phyloP scores from a whole-genome alignment of 2,797 vertebrate species.

The Melanotaenia pygmaea region DNA sequence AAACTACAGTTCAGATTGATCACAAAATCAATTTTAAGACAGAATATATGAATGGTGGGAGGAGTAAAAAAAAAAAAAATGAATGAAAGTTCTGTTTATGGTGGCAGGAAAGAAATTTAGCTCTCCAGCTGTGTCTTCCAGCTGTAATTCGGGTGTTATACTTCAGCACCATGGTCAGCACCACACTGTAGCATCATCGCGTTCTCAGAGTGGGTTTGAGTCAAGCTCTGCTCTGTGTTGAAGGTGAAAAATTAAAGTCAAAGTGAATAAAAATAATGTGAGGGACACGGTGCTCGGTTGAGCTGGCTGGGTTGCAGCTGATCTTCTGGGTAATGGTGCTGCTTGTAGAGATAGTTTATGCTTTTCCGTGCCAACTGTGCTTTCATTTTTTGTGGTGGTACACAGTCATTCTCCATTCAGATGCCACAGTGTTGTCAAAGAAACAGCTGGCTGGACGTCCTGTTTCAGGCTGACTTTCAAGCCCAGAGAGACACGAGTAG shows the following conservation, averaged over 20 bases:
- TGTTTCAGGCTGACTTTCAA: slow-evolving; percentile 72
- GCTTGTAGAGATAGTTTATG: slow-evolving; percentile 11
- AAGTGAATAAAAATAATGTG: slow-evolving; percentile 46
- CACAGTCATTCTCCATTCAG: slow-evolving; percentile 27
- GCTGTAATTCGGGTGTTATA: slow-evolving; percentile 20
- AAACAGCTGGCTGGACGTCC: slow-evolving; percentile 72
- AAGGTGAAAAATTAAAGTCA: slow-evolving; percentile 39
- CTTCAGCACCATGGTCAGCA: slow-evolving; percentile 46
- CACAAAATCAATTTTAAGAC: background rate
- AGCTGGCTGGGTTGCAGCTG: slow-evolving; percentile 18
- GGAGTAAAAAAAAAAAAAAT: background rate
- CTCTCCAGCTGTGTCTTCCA: slow-evolving; percentile 9
- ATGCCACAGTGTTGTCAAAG: slow-evolving; percentile 47
- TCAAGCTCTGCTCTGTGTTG: slow-evolving; percentile 23
- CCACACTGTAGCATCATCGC: slow-evolving; percentile 19
- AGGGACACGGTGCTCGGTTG: slow-evolving; percentile 2
- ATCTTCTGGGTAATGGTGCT: slow-evolving; percentile 1
- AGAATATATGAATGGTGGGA: background rate
- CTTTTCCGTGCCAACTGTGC: slow-evolving; percentile 27
- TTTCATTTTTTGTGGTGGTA: slow-evolving; percentile 19
- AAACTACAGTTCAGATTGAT: background rate
- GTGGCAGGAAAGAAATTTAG: background rate
- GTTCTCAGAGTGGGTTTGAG: slow-evolving; percentile 28
- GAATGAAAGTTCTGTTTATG: background rate
- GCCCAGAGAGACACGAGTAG: slow-evolving; percentile 50